Base-by-base conservation (phyloP, 2,113 vertebrate species). In the Tachycineta bicolor region DNA sequence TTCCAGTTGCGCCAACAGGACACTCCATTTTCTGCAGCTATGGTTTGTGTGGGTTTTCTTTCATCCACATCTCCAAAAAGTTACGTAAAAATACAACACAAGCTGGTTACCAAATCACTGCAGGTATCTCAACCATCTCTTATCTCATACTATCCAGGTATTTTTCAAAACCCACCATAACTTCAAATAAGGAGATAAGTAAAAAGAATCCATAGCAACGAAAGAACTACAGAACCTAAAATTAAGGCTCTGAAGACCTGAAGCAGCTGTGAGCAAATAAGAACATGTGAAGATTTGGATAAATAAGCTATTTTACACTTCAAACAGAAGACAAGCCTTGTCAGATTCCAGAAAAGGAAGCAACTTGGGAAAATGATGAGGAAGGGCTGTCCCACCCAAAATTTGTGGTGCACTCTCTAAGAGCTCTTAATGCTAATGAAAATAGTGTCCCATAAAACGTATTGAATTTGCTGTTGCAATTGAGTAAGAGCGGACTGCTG, bases 301-400 rank as follows among this genome's bases (percentile, higher is more conserved):
- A 89, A 91, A 81, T 63, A 93, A 81, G 60, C 77, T 91, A 19
- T 77, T 96, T 96, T 84, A 84, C 93, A 89, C 89, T 94, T 91
- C 93, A 95, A 94, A 96, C 33, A 84, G 50, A 91, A 89, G 60
- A 87, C 73, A 84, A 84, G 83, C 60, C 29, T 34, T 24, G 69
- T 80, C 87, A 95, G 46, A 91, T 31, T 83, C 77, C 33, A 89
- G 69, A 84, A 86, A 87, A 78, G 73, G 44, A 93, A 78, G 60
- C 33, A 34, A 89, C 64, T 55, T 78, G 64, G 56, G 81, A 93
- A 93, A 78, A 47, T 26, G 3, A 56, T 2, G 33, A 65, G 43
- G 44, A 15, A 90, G 10, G 6, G 39, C 77, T 59, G 76, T 87
- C 75, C 73, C 67, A 80, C 91, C 63, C 79, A 62, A 49, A 43